Evolutionary conservation across 2,888 invertebrate species (phyloP).

Genomic region (Drosophila yooni): DNA sequence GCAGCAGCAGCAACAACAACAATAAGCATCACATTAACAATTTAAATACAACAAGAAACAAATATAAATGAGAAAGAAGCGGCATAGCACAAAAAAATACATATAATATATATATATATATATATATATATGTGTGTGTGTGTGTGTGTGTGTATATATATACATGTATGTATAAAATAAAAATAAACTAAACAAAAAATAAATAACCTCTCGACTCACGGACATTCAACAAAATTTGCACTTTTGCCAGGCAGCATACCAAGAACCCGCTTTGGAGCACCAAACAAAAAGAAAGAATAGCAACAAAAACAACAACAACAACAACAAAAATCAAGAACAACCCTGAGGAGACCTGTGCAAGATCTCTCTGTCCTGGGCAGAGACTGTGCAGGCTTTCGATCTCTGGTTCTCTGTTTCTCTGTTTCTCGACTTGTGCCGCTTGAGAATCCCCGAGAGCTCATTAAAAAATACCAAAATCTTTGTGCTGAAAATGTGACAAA

Average conservation of each 20-base stretch:
- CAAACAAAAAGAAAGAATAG: slow-evolving; percentile 15
- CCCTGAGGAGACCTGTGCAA: slow-evolving; percentile 28
- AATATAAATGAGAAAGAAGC: slow-evolving; percentile 70
- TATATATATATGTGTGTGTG: neutral
- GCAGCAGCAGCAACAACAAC: slow-evolving; percentile 41
- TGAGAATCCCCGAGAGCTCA: slow-evolving; percentile 79
- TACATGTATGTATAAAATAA: slow-evolving; percentile 15
- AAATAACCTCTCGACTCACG: slow-evolving; percentile 30
- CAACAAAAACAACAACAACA: slow-evolving; percentile 9
- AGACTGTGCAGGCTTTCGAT: slow-evolving; percentile 14
- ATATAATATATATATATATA: slow-evolving; percentile 10
- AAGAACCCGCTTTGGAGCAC: slow-evolving; percentile 50
- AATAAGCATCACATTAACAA: slow-evolving; percentile 69
- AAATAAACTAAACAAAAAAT: slow-evolving; percentile 26
- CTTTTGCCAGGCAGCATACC: slow-evolving; percentile 64
- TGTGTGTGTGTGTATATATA: neutral
- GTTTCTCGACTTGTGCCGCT: slow-evolving; percentile 40
- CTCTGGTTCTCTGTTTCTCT: neutral
- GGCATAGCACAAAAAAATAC: slow-evolving; percentile 35
- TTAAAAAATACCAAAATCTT: slow-evolving; percentile 84
- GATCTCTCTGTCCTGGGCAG: slow-evolving; percentile 14
- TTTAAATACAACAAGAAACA: slow-evolving; percentile 74
- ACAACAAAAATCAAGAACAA: slow-evolving; percentile 37
- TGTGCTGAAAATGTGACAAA: slow-evolving; percentile 84
- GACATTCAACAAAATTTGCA: slow-evolving; percentile 70